phyloP scores from a whole-genome alignment of 2,113 vertebrate genomes.

The Ailuropoda melanoleuca region DNA sequence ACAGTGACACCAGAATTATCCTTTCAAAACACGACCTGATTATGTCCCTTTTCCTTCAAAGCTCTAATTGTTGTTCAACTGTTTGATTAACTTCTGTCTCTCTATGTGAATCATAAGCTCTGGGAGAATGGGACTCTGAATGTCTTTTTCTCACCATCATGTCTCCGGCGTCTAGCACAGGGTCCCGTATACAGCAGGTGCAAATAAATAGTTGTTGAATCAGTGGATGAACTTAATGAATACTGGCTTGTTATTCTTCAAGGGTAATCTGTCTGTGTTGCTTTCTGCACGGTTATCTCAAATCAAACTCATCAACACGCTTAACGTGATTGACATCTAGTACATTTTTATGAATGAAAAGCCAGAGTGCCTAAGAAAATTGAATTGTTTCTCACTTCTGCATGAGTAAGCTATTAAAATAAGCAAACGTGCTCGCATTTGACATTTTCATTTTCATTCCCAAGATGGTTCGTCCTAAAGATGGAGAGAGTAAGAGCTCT shows the following conservation, averaged over 20 bases:
- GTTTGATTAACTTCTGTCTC: neutral
- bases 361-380: neutral
- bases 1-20: neutral
- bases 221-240: neutral
- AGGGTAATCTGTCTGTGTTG: slow-evolving; percentile 53
- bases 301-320: slow-evolving; percentile 61
- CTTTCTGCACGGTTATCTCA: slow-evolving; percentile 66
- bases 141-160: neutral
- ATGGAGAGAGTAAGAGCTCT: neutral
- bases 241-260: slow-evolving; percentile 34
- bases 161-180: neutral
- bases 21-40: neutral
- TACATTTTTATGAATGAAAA: slow-evolving; percentile 39
- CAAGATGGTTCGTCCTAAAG: slow-evolving; percentile 2
- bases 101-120: neutral
- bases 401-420: neutral
- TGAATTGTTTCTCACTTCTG: neutral
- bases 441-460: neutral
- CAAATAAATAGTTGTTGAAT: slow-evolving; percentile 9
- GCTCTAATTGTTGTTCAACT: neutral
- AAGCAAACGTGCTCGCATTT: neutral
- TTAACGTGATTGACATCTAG: neutral
- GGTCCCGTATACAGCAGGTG: neutral
- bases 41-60: slow-evolving; percentile 4
- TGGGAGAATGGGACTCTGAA: neutral